Conservation (phyloP, 2,113 vertebrate species). For the Aphelocoma coerulescens region DNA sequence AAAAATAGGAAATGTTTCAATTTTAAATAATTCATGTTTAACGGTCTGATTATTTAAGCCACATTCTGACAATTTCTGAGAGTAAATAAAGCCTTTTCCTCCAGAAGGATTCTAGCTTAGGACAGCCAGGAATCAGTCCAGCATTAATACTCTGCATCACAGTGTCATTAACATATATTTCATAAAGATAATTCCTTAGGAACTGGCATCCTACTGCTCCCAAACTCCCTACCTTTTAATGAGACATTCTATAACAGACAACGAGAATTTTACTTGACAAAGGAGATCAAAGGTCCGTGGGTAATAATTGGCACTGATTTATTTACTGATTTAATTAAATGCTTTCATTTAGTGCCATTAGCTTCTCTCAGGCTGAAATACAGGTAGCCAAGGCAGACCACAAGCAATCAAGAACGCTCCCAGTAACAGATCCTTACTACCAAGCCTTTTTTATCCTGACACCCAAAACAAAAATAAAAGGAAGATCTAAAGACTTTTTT, state of each 20-base stretch:
- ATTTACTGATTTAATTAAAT: background rate
- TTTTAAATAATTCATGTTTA: background rate
- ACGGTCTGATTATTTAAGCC: background rate
- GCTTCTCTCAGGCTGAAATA: background rate
- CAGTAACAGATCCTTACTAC: background rate
- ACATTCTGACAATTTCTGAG: background rate
- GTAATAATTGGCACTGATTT: background rate
- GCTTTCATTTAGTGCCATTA: background rate
- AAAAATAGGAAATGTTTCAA: background rate
- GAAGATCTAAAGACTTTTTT: background rate
- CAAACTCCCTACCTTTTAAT: background rate
- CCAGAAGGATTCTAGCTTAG: background rate
- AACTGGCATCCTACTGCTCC: background rate
- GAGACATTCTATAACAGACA: background rate
- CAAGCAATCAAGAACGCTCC: background rate
- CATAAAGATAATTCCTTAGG: background rate
- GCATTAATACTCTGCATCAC: background rate
- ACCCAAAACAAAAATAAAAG: background rate
- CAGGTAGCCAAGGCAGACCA: background rate
- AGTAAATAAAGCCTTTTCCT: background rate
- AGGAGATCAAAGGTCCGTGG: background rate
- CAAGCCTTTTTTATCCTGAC: background rate
- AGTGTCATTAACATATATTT: background rate
- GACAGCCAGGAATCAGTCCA: background rate
- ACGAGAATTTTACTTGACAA: background rate